Percentiles rank a stretch among this genome's conserved stretches.
These are phyloP conservation scores for Sarcophaga peregrina DNA, from an alignment of 1,140 invertebrate genomes.

Conservation along the genomic window DNA sequence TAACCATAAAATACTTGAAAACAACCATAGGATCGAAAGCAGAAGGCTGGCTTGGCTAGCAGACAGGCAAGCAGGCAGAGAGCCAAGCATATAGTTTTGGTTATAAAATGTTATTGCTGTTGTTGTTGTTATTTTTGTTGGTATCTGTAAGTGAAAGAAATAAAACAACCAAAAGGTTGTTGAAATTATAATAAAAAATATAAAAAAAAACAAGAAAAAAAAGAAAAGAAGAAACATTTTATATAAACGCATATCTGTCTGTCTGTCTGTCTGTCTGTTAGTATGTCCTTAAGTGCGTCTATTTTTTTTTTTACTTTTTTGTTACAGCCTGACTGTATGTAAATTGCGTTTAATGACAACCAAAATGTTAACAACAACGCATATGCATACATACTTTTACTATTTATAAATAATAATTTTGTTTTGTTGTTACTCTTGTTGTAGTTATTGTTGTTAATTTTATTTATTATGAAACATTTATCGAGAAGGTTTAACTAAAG, in stretches of 20 bases:
- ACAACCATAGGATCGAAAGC: too few species aligned
- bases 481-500: neutral
- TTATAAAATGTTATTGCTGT: neutral
- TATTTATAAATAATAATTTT: neutral
- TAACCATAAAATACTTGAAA: neutral
- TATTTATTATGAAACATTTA: neutral
- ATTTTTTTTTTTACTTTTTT: too few species aligned
- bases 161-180: conserved; percentile 28
- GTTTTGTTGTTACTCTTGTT: neutral
- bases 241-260: conserved; percentile 6
- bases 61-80: neutral
- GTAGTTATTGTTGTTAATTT: too few species aligned
- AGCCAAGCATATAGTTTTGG: too few species aligned
- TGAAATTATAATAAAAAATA: conserved; percentile 36
- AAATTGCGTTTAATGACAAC: conserved; percentile 37
- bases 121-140: neutral
- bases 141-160: conserved; percentile 22
- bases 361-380: conserved; percentile 7
- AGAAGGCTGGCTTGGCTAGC: neutral
- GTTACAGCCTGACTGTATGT: neutral
- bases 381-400: neutral
- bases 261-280: neutral
- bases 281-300: neutral
- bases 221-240: conserved; percentile 11
- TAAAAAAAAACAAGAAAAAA: neutral